phyloP scores from a whole-genome alignment of 1,140 invertebrate species.

The Rhagoletis pomonella region DNA sequence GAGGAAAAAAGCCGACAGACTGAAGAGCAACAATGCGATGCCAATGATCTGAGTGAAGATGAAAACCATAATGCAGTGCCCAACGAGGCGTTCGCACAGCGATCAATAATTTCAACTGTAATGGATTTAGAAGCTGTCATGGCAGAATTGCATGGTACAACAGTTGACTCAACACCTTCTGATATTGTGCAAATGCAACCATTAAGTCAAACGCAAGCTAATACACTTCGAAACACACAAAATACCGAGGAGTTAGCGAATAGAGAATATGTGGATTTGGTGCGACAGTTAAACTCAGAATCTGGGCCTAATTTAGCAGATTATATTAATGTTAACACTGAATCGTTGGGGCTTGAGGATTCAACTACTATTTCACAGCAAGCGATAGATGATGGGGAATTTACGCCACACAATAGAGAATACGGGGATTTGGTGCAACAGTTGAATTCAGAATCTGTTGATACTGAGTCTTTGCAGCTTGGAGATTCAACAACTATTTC shows the following conservation, averaged over 20 bases:
- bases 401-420: not conserved
- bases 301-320: not conserved
- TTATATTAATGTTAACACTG: conserved; percentile 25
- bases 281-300: not conserved
- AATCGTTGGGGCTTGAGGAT: not conserved
- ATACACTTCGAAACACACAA: not conserved
- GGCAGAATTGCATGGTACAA: not conserved
- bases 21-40: not conserved
- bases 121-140: not conserved
- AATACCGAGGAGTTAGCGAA: conserved; percentile 25
- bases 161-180: not conserved
- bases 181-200: not conserved
- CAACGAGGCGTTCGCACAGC: not conserved
- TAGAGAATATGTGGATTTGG: conserved; percentile 1
- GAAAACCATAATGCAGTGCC: not conserved
- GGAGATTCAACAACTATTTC: not conserved
- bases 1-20: not conserved
- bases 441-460: not conserved
- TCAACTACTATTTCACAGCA: not conserved
- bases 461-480: conserved; percentile 1
- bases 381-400: too few species aligned
- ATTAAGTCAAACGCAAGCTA: not conserved
- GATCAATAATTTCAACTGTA: not conserved
- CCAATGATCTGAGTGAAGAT: not conserved
- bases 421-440: conserved; percentile 7